Base-by-base conservation (phyloP, 1,140 invertebrate species). In the Helicoverpa zea region DNA sequence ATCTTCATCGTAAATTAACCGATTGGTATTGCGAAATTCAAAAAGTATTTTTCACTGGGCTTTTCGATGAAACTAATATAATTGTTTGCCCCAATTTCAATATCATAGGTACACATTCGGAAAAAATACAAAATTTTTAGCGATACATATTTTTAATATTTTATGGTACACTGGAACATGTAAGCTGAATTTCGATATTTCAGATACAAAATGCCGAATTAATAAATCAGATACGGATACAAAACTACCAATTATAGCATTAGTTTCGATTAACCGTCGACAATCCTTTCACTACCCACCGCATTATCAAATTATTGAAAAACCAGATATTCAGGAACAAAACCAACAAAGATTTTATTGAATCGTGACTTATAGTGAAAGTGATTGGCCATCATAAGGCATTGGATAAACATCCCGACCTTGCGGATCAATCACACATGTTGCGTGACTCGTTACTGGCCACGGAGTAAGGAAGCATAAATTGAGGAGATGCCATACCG, bases 321-420 rank as follows among this genome's bases (percentile, higher is more conserved):
- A 11, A 43, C 43, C 14, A 16, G 16, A 16, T 16, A 16, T 11
- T 47, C 63, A 66, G 7, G 16, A 66, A 47, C 63, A 66, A 47
- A 66, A n/a, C 14, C 13, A 66, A 64, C 13, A 13, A 64, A 52
- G 35, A 59, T 56, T 23, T 72, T 23, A 47, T 13, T 29, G 23
- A 49, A 77, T 77, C 74, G 74, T 77, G 74, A 77, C 59, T 64
- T 5, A 23, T n/a, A 52, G 74, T 77, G 74, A 77, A 77, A 77
- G 74, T 77, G 47, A 64, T 52, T 61, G 73, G 58, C 59, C 18
- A 76, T 43, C 16, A 29, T 51, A 35, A 64, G 58, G 43, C 74
- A 76, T 76, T 76, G 74, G 63, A 77, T 52, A 64, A 49, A 64
- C 59, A 77, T 79, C 66, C 16, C 30, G 58, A 47, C 80, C 80